Evolutionary conservation across 1,140 invertebrate genomes (phyloP).

Genomic region (Plodia interpunctella): DNA sequence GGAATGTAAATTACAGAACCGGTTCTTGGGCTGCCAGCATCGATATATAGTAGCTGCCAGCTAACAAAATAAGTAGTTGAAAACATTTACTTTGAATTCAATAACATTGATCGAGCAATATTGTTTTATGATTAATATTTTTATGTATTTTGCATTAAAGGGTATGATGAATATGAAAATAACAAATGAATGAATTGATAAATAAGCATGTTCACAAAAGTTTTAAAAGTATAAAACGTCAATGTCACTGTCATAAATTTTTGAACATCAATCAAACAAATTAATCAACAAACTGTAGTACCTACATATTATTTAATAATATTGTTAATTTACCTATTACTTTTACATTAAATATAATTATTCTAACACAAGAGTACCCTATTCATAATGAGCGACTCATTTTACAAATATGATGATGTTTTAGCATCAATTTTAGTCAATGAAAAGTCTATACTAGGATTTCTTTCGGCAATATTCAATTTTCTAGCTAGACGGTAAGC

Average conservation of each 20-base stretch:
- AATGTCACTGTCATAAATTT: no score
- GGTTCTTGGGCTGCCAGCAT: conserved; percentile 50
- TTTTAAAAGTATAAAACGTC: no score
- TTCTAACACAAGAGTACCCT: background rate
- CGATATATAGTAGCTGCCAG: conserved; percentile 14
- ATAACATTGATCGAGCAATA: no score
- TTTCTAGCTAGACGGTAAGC: conserved; percentile 80
- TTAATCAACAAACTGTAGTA: no score
- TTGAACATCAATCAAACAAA: no score
- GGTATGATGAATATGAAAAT: no score
- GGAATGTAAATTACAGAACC: conserved; percentile 71
- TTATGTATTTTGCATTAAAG: no score
- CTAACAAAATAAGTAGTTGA: background rate
- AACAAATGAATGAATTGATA: no score
- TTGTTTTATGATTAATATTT: no score
- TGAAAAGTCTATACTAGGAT: conserved; percentile 80
- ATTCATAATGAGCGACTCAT: background rate
- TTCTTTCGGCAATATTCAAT: conserved; percentile 82
- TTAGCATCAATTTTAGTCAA: conserved; percentile 63
- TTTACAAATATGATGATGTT: conserved; percentile 55
- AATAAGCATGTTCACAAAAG: no score
- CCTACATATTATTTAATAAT: background rate
- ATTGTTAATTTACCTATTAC: background rate
- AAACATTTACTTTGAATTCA: no score
- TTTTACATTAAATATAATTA: background rate